Percentiles rank a stretch among this genome's conserved stretches.
phyloP scores from a whole-genome alignment of 2,888 invertebrate species.

The Iselma pallidipennis region DNA sequence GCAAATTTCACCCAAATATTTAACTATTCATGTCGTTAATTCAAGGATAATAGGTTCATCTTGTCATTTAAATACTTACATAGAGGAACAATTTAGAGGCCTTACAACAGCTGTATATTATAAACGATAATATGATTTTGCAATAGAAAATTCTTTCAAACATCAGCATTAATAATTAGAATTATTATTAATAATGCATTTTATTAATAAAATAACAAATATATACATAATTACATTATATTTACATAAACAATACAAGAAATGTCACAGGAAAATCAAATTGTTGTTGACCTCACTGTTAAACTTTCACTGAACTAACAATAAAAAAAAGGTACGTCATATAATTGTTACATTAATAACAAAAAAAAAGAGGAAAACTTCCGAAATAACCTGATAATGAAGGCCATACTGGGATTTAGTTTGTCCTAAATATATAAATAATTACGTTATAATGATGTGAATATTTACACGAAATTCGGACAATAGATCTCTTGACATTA shows the following conservation, averaged over 20 bases:
- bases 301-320: not conserved
- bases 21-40: constrained; percentile 1
- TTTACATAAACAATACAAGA: not conserved
- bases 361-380: constrained; percentile 9
- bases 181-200: constrained; percentile 15
- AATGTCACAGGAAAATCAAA: not conserved
- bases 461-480: not conserved
- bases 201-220: constrained; percentile 14
- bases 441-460: constrained; percentile 10
- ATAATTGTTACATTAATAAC: constrained; percentile 18
- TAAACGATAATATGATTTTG: constrained; percentile 6
- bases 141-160: constrained; percentile 3
- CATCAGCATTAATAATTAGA: constrained; percentile 15
- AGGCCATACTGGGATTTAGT: not conserved
- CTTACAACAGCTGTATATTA: not conserved
- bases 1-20: not conserved
- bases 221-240: constrained; percentile 15
- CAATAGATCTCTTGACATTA: not conserved
- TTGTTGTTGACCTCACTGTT: not conserved
- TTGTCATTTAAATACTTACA: not conserved
- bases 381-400: constrained; percentile 4
- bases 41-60: constrained; percentile 5
- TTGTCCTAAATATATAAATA: constrained; percentile 1
- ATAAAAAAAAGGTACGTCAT: constrained; percentile 16
- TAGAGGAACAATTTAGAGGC: not conserved